These are phyloP conservation scores for Brenthis ino DNA, from an alignment of 2,888 invertebrate genomes.

Conservation along the genomic window DNA sequence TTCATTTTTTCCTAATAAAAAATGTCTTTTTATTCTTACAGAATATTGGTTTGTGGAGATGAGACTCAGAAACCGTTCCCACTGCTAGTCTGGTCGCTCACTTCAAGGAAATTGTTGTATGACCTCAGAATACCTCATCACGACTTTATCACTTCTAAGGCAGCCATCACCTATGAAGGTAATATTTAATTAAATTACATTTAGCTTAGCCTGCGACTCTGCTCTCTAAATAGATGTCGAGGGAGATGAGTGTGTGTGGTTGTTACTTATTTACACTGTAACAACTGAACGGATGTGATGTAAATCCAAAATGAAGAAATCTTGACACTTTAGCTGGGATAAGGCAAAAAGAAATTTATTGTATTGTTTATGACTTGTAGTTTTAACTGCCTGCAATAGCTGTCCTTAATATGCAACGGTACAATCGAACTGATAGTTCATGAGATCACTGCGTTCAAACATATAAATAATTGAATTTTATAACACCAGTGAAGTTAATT, in stretches of 20 bases:
- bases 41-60: constrained; percentile 93
- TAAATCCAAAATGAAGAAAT: background rate
- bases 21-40: constrained; percentile 48
- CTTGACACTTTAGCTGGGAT: too few species aligned
- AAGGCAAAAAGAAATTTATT: too few species aligned
- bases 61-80: constrained; percentile 96
- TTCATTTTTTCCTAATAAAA: background rate
- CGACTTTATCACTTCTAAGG: constrained; percentile 91
- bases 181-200: constrained; percentile 1
- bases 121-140: constrained; percentile 94
- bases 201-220: background rate
- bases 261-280: background rate
- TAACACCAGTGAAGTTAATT: background rate
- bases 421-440: too few species aligned
- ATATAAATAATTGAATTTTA: too few species aligned
- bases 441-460: too few species aligned
- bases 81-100: constrained; percentile 93
- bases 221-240: too few species aligned
- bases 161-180: constrained; percentile 93
- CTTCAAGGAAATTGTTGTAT: constrained; percentile 91
- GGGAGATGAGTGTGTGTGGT: background rate
- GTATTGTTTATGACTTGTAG: too few species aligned
- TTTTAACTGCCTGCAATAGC: too few species aligned
- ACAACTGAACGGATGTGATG: background rate
- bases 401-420: too few species aligned